Evolutionary conservation across 2,797 vertebrate genomes (phyloP).

Genomic region (Danio choprae): DNA sequence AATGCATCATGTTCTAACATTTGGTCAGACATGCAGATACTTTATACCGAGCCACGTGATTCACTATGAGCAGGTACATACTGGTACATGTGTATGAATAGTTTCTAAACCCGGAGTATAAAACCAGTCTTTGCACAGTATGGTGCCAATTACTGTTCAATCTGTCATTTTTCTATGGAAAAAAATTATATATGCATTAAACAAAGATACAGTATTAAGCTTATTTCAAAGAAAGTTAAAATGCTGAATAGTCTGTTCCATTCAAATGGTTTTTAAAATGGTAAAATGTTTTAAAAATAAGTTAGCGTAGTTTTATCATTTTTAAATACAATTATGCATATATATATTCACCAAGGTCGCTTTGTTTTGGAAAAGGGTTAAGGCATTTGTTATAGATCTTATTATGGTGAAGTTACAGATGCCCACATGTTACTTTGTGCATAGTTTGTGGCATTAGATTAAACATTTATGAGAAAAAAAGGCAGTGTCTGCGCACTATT

Average conservation of each 20-base stretch:
- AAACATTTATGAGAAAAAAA: neutral
- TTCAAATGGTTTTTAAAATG: too few species aligned
- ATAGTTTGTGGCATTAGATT: neutral
- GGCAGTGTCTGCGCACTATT: neutral
- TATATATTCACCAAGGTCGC: neutral
- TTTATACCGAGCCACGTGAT: neutral
- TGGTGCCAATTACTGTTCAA: neutral
- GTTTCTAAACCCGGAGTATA: neutral
- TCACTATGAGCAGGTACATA: neutral
- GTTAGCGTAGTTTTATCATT: neutral
- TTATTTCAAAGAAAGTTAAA: neutral
- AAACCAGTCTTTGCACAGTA: neutral
- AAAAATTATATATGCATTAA: too few species aligned
- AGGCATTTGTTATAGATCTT: neutral
- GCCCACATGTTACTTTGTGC: neutral
- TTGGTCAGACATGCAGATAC: neutral
- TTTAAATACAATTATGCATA: neutral
- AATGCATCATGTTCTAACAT: constrained; percentile 2
- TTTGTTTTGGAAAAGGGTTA: neutral
- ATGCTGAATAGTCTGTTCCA: too few species aligned
- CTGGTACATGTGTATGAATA: neutral
- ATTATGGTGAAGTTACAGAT: neutral
- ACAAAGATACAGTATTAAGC: neutral
- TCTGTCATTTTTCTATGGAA: neutral
- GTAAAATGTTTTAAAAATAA: too few species aligned